phyloP scores from a whole-genome alignment of 2,888 invertebrate genomes.

The Scotopteryx bipunctaria region DNA sequence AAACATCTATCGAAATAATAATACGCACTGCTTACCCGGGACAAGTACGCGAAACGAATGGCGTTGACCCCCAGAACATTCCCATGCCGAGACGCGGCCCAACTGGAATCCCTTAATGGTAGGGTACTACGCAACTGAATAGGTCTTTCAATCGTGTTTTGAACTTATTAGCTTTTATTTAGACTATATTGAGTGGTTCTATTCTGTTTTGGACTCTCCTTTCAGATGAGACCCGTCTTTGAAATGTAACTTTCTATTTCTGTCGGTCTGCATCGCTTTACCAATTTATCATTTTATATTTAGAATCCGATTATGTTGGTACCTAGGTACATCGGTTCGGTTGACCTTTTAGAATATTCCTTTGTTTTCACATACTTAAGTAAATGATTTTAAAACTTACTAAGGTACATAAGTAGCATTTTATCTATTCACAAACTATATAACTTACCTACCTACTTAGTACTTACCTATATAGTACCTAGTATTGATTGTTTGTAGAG shows the following conservation, averaged over 20 bases:
- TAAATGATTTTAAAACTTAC: background rate
- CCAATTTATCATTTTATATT: background rate
- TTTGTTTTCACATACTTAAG: background rate
- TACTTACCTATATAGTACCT: too few relatives aligned
- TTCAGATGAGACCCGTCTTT: conserved; percentile 14
- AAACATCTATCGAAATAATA: conserved; percentile 83
- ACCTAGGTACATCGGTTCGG: background rate
- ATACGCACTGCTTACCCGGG: conserved; percentile 77
- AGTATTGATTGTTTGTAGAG: background rate
- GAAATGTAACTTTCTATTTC: conserved; percentile 3
- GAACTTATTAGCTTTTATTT: conserved; percentile 78
- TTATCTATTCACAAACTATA: background rate
- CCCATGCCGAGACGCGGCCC: conserved; percentile 71
- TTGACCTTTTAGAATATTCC: background rate
- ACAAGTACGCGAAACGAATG: conserved; percentile 80
- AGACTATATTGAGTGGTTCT: conserved; percentile 59
- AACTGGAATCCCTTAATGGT: conserved; percentile 78
- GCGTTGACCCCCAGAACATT: conserved; percentile 81
- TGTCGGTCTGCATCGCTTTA: background rate
- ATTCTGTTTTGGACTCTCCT: conserved; percentile 55
- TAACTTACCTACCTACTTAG: background rate
- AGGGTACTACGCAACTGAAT: conserved; percentile 71
- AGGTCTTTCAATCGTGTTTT: conserved; percentile 72
- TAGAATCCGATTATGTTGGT: too few relatives aligned
- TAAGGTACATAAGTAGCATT: too few relatives aligned